phyloP scores from a whole-genome alignment of 2,113 vertebrate genomes.

The Pelusios castaneus region DNA sequence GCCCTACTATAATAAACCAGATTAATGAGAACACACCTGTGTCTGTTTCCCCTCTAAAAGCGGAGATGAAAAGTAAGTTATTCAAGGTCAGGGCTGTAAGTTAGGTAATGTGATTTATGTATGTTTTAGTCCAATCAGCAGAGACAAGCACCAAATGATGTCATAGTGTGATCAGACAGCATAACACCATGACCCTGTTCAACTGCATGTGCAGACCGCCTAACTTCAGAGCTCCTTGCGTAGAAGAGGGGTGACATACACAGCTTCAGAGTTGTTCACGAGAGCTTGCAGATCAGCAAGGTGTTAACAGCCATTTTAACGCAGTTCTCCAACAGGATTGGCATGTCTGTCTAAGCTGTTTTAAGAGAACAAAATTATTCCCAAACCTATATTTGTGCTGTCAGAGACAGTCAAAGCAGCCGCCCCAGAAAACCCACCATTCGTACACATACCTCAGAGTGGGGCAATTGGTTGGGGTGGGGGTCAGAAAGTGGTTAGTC shows the following conservation, averaged over 20 bases:
- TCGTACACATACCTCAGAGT: background rate
- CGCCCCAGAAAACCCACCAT: background rate
- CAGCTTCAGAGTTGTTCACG: background rate
- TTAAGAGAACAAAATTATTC: too few species aligned
- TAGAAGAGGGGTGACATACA: background rate
- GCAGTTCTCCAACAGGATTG: too few species aligned
- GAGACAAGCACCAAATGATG: background rate
- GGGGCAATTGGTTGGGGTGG: background rate
- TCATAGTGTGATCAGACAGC: background rate
- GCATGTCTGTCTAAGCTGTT: background rate
- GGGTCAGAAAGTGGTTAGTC: background rate
- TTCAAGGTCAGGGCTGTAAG: background rate
- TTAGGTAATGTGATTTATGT: background rate
- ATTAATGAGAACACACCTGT: too few species aligned
- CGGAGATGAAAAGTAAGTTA: background rate
- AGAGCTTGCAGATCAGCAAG: background rate
- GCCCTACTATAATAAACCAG: too few species aligned
- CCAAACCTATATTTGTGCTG: background rate
- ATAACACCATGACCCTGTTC: background rate
- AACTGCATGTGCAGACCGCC: background rate
- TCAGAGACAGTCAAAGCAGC: background rate
- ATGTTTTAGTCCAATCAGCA: background rate
- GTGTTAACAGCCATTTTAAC: too few species aligned
- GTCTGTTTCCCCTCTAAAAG: background rate
- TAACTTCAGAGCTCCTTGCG: background rate